Evolutionary conservation across 2,888 invertebrate genomes (phyloP), one percentile per base, ranked within the genome.

Genomic region (Apoda limacodes): DNA sequence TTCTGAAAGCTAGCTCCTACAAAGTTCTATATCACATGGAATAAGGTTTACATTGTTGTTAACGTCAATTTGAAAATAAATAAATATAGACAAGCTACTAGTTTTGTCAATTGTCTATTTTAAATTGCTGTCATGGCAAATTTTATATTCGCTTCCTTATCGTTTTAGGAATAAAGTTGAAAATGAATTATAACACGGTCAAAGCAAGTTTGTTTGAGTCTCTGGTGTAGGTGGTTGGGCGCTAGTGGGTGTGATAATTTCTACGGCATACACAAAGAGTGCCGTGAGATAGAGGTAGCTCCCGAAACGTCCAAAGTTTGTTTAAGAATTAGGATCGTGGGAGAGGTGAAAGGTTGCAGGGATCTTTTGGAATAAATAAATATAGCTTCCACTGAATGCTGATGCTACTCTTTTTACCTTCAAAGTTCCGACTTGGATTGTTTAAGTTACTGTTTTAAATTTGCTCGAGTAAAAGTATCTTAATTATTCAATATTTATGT

Each of bases 191-290:
- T 45, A 46, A 46, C 48, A 44, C 39, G 39, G 50, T 46, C 46
- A 53, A 54, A 52, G 52, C 47, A 58, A 51, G 50, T 49, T 57
- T 55, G 55, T 48, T 47, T 39, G 47, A 51, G 55, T 55, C n/a
- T n/a, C n/a, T 55, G 66, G 66, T 63, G 71, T 69, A 50, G 60
- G 60, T 52, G 59, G 57, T 38, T 41, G 56, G 66, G 64, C 67
- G 72, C 65, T 58, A 48, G 71, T 76, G 70, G 78, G 75, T 62
- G 76, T 72, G 76, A 72, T 80, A 80, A 80, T 78, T 71, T 70
- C 59, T 61, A 60, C 57, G 49, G 68, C 63, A 78, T 59, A 76
- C 70, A 74, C 55, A 60, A 61, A 68, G 64, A 58, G 65, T 69
- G 64, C 69, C 75, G 76, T 78, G 75, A 68, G 75, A 71, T 62